A percentile compares a stretch with the other conserved stretches of the same genome.
Conservation (phyloP, 2,113 vertebrate genomes). For the rat (Rattus norvegicus) region DNA sequence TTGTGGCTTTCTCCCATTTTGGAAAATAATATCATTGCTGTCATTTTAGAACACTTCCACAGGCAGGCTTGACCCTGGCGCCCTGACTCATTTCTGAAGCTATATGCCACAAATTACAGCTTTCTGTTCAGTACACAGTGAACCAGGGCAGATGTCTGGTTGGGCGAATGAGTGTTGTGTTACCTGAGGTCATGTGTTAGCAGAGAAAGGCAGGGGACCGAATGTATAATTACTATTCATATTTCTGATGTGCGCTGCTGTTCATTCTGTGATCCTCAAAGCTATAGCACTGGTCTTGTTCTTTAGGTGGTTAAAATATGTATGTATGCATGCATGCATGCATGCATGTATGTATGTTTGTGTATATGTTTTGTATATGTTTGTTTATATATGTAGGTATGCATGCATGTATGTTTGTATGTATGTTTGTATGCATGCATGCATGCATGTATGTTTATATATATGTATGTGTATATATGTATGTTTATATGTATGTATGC, state of each 20-base stretch:
- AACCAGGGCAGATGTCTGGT: slow-evolving; percentile 18
- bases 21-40: slow-evolving; percentile 61
- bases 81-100: slow-evolving; percentile 60
- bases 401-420: not conserved
- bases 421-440: not conserved
- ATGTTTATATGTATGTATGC: too few species aligned
- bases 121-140: not conserved
- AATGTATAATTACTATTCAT: slow-evolving; percentile 48
- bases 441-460: too few species aligned
- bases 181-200: slow-evolving; percentile 31
- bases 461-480: too few species aligned
- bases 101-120: slow-evolving; percentile 29
- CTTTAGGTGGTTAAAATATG: slow-evolving; percentile 43
- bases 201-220: not conserved
- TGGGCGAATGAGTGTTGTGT: slow-evolving; percentile 29
- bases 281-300: not conserved
- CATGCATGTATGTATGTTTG: too few species aligned
- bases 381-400: not conserved
- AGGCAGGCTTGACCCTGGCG: slow-evolving; percentile 45
- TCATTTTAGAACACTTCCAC: slow-evolving; percentile 52
- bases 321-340: too few species aligned
- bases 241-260: slow-evolving; percentile 28
- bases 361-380: not conserved
- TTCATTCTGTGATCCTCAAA: slow-evolving; percentile 48
- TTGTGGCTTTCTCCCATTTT: slow-evolving; percentile 56